Base-by-base conservation (phyloP, 2,888 invertebrate species). In the Eurytoma adleriae region DNA sequence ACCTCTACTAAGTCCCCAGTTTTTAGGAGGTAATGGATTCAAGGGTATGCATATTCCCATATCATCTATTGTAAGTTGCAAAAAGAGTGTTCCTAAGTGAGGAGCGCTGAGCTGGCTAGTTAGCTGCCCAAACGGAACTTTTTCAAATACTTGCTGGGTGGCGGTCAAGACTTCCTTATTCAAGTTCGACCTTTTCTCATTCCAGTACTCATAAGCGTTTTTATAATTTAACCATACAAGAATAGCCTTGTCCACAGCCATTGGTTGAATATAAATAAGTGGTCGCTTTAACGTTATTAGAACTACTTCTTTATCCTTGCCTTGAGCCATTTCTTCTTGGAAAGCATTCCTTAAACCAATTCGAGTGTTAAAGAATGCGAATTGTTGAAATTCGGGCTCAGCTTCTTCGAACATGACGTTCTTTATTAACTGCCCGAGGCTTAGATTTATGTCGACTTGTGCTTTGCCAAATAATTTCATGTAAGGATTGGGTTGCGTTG, bases 191-290 rank as follows among this genome's bases (percentile, higher is more conserved):
- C 99, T 92, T 91, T 99, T 99, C 90, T 98, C 98, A 85, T 97
- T 97, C 99, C 99, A 99, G 91, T 99, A 99, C 90, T 99, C 99
- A 89, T 99, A 99, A 0, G 99, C 99, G 91, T 99, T 99, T 92
- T 99, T 99, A 90, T 99, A 99, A 92, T 99, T 99, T 83, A 99
- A 92, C 99, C 99, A 99, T 67, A 99, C 98, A 24, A 99, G 93
- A 84, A 99, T 98, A 16, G 98, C 99, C 92, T 98, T 98, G 91
- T 99, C 99, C 74, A 99, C 96, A 12, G 99, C 99, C 87, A 97
- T 95, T 0, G 99, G 99, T 91, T 99, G 99, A 78, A 99, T 96
- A 91, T 98, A 98, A 83, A 99, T 95, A 83, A 99, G 93, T 0
- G 99, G 99, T 69, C 99, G 93, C 89, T 97, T 97, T 24, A 99